These are phyloP conservation scores for Neocrepidodera transversa DNA, from an alignment of 2,888 invertebrate genomes.

Conservation along the genomic window DNA sequence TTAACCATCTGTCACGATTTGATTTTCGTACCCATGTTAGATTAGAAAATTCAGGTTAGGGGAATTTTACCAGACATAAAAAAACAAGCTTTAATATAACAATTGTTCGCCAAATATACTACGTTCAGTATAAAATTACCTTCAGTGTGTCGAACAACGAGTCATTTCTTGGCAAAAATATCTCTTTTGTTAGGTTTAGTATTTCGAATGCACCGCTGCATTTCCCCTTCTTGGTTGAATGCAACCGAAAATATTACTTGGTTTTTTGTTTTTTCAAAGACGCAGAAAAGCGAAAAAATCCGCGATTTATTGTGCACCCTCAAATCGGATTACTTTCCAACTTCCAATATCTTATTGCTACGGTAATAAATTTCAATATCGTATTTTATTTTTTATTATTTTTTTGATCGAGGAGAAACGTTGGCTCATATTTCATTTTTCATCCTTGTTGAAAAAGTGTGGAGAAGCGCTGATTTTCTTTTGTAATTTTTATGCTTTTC, in stretches of 20 bases:
- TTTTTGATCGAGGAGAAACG: constrained; percentile 5
- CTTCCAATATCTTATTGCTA: constrained; percentile 24
- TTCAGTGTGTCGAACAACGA: background rate
- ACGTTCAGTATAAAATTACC: too few relatives aligned
- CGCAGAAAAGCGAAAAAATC: constrained; percentile 23
- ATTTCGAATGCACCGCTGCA: background rate
- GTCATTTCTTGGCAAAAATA: constrained; percentile 5
- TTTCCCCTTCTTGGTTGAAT: constrained; percentile 8
- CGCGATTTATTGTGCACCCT: constrained; percentile 20
- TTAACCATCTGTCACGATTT: constrained; percentile 31
- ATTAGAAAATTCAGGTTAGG: constrained; percentile 32
- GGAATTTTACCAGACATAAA: constrained; percentile 39
- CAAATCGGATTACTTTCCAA: constrained; percentile 30
- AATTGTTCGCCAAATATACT: too few relatives aligned
- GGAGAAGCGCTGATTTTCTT: too few relatives aligned
- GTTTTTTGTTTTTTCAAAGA: constrained; percentile 13
- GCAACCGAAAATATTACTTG: constrained; percentile 2
- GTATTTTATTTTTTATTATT: constrained; percentile 18
- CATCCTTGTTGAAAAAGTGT: too few relatives aligned
- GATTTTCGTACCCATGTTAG: constrained; percentile 38
- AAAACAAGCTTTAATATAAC: constrained; percentile 19
- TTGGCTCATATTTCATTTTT: constrained; percentile 30
- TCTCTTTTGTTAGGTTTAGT: background rate
- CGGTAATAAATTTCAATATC: constrained; percentile 22
- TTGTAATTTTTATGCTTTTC: too few relatives aligned